These are phyloP conservation scores for Porites australiensis DNA, from an alignment of 64 coral and sea anemone species.

Conservation along the genomic window DNA sequence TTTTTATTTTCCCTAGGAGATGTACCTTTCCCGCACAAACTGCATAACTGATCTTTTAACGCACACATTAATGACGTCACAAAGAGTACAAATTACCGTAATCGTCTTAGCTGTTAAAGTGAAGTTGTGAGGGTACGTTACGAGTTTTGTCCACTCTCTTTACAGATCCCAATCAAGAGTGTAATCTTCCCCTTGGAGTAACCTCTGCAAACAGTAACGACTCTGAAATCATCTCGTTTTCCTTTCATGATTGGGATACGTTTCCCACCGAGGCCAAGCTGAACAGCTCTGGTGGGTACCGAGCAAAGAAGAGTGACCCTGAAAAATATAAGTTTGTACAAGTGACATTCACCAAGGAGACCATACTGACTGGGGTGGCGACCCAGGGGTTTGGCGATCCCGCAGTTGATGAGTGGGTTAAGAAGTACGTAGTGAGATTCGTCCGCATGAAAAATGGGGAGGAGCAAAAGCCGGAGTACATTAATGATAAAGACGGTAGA, in stretches of 20 bases:
- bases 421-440: not conserved
- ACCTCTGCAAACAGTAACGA: not conserved
- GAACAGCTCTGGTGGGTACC: constrained; percentile 15
- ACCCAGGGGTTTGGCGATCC: constrained; percentile 58
- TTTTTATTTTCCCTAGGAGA: no score
- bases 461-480: not conserved
- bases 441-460: not conserved
- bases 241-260: not conserved
- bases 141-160: no score
- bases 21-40: no score
- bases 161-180: not conserved
- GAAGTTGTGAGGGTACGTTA: no score
- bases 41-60: no score
- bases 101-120: no score
- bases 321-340: not conserved
- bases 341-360: constrained; percentile 29
- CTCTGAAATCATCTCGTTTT: not conserved
- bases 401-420: constrained; percentile 36
- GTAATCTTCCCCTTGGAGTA: not conserved
- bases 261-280: not conserved
- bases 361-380: constrained; percentile 54
- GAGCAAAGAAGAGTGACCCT: not conserved
- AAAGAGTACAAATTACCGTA: no score
- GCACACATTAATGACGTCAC: no score
- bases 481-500: not conserved